Evolutionary conservation across 2,888 invertebrate species (phyloP).

Genomic region (Sinopyrophorus schimmeli): DNA sequence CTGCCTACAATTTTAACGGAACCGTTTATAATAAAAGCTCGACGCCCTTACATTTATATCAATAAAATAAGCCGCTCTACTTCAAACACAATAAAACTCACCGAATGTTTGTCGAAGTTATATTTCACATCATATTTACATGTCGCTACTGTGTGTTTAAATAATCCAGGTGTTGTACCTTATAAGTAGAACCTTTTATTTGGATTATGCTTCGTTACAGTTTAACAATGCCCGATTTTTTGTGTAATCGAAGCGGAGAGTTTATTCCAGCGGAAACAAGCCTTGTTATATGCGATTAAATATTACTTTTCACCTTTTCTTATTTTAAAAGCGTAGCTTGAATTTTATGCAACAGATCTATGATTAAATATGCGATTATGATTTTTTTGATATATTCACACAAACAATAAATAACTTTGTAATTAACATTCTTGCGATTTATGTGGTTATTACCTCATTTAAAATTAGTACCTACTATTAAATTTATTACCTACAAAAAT

Average conservation of each 20-base stretch:
- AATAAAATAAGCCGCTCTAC: slow-evolving; percentile 20
- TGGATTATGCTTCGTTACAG: slow-evolving; percentile 18
- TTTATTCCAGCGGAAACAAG: slow-evolving; percentile 19
- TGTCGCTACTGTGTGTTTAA: slow-evolving; percentile 37
- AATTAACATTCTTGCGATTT: no score
- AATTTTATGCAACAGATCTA: no score
- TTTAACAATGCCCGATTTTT: slow-evolving; percentile 16
- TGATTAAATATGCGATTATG: no score
- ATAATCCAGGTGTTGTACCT: slow-evolving; percentile 38
- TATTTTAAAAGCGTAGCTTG: no score
- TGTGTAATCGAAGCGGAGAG: slow-evolving; percentile 6
- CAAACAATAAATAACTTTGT: no score
- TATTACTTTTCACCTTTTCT: no score
- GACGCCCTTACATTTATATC: not conserved
- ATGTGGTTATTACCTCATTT: no score
- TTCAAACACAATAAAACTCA: slow-evolving; percentile 17
- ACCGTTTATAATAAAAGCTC: not conserved
- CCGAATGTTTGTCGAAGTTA: slow-evolving; percentile 25
- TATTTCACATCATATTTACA: slow-evolving; percentile 29
- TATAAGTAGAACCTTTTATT: slow-evolving; percentile 30
- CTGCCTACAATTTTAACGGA: slow-evolving; percentile 13
- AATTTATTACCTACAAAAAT: no score
- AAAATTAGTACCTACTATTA: no score
- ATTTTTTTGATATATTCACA: no score
- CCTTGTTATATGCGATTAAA: no score